Percentiles rank a stretch among this genome's conserved stretches.
Evolutionary conservation across 1,140 invertebrate species (phyloP).

Genomic region (Drosophila lacteicornis): DNA sequence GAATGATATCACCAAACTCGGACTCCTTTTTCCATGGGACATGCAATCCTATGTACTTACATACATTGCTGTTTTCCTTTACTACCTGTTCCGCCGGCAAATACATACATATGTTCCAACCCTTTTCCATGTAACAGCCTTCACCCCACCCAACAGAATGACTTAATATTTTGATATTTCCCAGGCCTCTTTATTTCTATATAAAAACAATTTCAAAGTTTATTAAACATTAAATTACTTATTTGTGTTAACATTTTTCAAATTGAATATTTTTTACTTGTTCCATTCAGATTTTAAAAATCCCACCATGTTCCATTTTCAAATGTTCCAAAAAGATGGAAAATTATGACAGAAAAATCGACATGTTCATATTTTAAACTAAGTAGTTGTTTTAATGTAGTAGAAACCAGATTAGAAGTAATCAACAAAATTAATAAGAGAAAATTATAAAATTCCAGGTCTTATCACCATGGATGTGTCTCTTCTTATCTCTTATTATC

Average conservation of each 20-base stretch:
- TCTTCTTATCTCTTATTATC: constrained; percentile 11
- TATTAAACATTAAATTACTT: background rate
- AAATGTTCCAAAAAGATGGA: constrained; percentile 1
- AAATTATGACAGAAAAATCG: constrained; percentile 9
- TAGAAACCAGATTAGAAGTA: constrained; percentile 1
- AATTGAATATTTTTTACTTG: background rate
- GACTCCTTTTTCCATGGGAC: background rate
- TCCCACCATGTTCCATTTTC: constrained; percentile 12
- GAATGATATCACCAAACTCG: background rate
- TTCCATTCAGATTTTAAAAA: background rate
- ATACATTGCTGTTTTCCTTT: background rate
- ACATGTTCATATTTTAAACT: background rate
- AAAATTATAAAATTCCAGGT: constrained; percentile 6
- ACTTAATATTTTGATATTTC: background rate
- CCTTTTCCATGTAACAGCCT: background rate
- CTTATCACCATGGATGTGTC: constrained; percentile 21
- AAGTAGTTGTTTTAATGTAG: background rate
- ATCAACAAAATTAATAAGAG: constrained; percentile 6
- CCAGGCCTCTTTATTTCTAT: background rate
- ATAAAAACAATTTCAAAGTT: background rate
- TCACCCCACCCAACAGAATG: background rate
- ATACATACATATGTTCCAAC: background rate
- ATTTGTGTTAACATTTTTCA: background rate
- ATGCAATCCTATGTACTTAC: background rate
- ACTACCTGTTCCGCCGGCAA: background rate